A percentile compares a stretch with the other conserved stretches of the same genome.
These are phyloP conservation scores for Oncorhynchus gorbuscha DNA, from an alignment of 2,113 vertebrate genomes.

Conservation along the genomic window DNA sequence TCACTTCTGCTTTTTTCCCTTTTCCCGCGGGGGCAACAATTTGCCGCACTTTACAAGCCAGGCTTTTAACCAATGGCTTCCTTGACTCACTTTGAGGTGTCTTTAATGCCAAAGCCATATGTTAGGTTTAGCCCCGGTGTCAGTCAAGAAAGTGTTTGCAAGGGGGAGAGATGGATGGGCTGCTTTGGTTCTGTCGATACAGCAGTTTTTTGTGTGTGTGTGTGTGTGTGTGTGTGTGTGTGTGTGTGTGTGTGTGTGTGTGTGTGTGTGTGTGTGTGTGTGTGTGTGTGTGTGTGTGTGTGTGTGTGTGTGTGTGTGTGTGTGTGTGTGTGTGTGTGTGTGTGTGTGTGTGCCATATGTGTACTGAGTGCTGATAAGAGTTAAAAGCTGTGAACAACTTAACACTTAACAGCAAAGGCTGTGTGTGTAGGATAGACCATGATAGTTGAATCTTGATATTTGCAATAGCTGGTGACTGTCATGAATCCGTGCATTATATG, in stretches of 20 bases:
- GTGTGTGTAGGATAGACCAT: no score
- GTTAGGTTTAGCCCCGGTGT: conserved; percentile 9
- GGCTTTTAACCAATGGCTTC: not conserved
- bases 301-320: not conserved
- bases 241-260: not conserved
- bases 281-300: not conserved
- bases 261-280: not conserved
- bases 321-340: not conserved
- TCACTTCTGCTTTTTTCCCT: not conserved
- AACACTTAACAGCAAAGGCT: no score
- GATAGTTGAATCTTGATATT: no score
- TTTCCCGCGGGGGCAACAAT: not conserved
- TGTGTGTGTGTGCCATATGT: no score
- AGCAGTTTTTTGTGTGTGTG: no score
- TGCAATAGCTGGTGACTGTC: no score
- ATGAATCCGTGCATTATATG: no score
- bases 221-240: not conserved
- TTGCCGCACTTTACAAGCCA: not conserved
- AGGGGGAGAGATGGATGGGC: not conserved
- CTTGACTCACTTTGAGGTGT: not conserved
- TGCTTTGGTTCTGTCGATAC: no score
- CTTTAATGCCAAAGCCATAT: not conserved
- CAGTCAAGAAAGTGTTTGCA: conserved; percentile 6
- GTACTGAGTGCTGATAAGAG: not conserved
- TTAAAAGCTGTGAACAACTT: no score